phyloP scores from a whole-genome alignment of 2,888 invertebrate genomes.

The Rambutsinella grinnellia region DNA sequence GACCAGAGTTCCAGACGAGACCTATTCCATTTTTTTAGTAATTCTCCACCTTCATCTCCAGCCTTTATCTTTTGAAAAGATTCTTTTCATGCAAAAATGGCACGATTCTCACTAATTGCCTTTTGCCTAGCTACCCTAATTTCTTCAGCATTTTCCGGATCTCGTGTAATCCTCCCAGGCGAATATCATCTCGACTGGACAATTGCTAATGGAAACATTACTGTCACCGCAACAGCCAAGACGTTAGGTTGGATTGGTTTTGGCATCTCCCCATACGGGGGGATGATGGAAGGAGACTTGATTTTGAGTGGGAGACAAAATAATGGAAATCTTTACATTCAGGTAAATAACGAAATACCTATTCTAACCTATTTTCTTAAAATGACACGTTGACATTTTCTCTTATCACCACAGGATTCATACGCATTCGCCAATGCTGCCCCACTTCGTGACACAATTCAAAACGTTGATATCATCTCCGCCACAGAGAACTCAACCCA shows the following conservation, averaged over 20 bases:
- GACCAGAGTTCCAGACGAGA: too few species aligned
- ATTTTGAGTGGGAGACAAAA: slow-evolving; percentile 6
- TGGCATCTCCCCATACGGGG: slow-evolving; percentile 24
- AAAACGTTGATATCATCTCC: slow-evolving; percentile 12
- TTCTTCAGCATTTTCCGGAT: too few species aligned
- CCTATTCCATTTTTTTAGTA: too few species aligned
- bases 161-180: slow-evolving; percentile 6
- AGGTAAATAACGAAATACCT: background rate
- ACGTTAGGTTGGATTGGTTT: slow-evolving; percentile 23
- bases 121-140: too few species aligned
- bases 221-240: slow-evolving; percentile 11
- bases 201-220: slow-evolving; percentile 8
- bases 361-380: background rate
- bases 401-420: slow-evolving; percentile 11
- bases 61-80: too few species aligned
- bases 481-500: slow-evolving; percentile 30
- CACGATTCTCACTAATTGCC: too few species aligned
- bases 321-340: slow-evolving; percentile 18
- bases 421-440: slow-evolving; percentile 20
- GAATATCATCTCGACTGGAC: slow-evolving; percentile 23
- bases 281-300: slow-evolving; percentile 29
- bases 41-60: too few species aligned
- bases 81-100: too few species aligned
- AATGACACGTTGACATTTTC: too few species aligned
- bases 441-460: slow-evolving; percentile 1